phyloP scores from a whole-genome alignment of 1,140 invertebrate genomes.

The Anadara kagoshimensis region DNA sequence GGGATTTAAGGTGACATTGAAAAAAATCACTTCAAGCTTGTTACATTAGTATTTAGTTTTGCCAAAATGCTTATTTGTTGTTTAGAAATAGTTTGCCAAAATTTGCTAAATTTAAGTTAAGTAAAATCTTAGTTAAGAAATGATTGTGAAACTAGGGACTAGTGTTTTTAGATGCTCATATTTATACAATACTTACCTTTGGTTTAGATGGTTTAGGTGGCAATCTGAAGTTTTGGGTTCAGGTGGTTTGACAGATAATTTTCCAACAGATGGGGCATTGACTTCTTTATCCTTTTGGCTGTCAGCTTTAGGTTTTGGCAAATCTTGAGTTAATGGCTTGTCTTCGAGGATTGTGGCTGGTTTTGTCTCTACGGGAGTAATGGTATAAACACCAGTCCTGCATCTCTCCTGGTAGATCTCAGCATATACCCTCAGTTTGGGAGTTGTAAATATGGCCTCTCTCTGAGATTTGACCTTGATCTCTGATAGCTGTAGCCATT shows the following conservation, averaged over 20 bases:
- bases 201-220: too few relatives aligned
- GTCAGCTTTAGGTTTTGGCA: too few relatives aligned
- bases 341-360: background rate
- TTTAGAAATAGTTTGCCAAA: too few relatives aligned
- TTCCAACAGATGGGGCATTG: background rate
- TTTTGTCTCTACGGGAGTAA: conserved; percentile 24
- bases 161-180: too few relatives aligned
- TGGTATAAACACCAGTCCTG: conserved; percentile 28
- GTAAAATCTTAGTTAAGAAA: too few relatives aligned
- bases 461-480: conserved; percentile 95
- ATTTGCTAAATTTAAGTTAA: too few relatives aligned
- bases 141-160: too few relatives aligned
- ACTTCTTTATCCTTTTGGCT: background rate
- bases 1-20: too few relatives aligned
- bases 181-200: too few relatives aligned
- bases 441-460: conserved; percentile 78
- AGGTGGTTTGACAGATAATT: background rate
- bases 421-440: conserved; percentile 65
- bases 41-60: too few relatives aligned
- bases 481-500: conserved; percentile 93
- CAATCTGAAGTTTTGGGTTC: background rate
- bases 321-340: conserved; percentile 12
- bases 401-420: conserved; percentile 44
- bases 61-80: too few relatives aligned
- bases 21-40: too few relatives aligned